phyloP scores from a whole-genome alignment of 2,113 vertebrate species.

The Etheostoma spectabile region DNA sequence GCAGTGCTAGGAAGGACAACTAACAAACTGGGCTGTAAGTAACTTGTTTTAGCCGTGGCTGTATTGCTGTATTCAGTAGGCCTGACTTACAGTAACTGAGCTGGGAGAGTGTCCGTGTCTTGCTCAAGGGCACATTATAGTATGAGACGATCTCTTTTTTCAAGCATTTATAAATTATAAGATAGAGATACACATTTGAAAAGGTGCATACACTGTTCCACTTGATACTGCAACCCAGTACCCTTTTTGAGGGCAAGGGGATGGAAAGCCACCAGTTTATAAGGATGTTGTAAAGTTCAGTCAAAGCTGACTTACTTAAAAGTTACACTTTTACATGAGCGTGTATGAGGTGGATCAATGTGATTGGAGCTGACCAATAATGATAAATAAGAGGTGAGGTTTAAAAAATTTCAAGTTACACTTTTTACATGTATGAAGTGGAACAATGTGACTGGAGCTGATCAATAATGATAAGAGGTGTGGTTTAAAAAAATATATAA shows the following conservation, averaged over 20 bases:
- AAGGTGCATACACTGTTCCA: not conserved
- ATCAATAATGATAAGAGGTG: not conserved
- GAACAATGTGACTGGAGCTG: not conserved
- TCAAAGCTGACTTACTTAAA: not conserved
- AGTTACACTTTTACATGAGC: not conserved
- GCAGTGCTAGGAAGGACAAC: not conserved
- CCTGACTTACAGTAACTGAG: not conserved
- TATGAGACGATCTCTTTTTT: not conserved
- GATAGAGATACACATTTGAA: not conserved
- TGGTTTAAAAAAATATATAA: no score
- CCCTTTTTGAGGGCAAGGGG: not conserved
- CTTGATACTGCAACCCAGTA: no score
- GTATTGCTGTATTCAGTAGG: not conserved
- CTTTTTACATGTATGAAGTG: not conserved
- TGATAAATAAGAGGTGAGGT: not conserved
- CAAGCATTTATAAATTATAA: not conserved
- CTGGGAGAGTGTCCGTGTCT: no score
- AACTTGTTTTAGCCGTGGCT: not conserved
- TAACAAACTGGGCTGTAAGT: not conserved
- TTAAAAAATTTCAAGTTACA: not conserved
- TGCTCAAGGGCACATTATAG: not conserved
- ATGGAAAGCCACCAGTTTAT: not conserved
- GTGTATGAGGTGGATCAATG: not conserved
- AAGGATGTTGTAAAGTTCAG: not conserved
- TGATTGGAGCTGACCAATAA: not conserved